These are phyloP conservation scores for Neolamprologus sp. DNA, from an alignment of 2,113 vertebrate genomes.

Conservation along the genomic window DNA sequence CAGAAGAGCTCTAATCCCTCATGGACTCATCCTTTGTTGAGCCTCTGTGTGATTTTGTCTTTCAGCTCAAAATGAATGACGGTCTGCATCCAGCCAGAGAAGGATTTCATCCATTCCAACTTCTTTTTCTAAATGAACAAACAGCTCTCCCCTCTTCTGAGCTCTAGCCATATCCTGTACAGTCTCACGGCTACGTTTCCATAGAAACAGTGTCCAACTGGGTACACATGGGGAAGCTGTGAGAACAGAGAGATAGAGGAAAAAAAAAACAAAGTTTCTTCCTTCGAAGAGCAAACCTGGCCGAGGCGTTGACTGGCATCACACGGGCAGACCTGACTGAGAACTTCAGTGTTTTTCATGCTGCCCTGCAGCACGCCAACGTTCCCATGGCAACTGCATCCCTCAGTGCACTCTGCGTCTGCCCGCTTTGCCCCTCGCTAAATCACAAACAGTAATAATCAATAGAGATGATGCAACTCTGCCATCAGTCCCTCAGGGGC, in stretches of 20 bases:
- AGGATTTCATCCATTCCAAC: conserved; percentile 39
- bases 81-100: conserved; percentile 9
- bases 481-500: neutral
- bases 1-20: conserved; percentile 2
- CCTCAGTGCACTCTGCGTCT: neutral
- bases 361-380: neutral
- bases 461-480: conserved; percentile 13
- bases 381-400: conserved; percentile 48
- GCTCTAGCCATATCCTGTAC: conserved; percentile 36
- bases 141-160: conserved; percentile 15
- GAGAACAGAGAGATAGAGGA: neutral
- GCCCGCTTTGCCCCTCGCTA: neutral
- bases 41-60: conserved; percentile 18
- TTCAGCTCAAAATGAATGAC: conserved; percentile 22
- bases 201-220: conserved; percentile 41
- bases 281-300: neutral
- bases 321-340: neutral
- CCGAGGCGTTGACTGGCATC: neutral
- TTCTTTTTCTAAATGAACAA: conserved; percentile 39
- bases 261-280: neutral
- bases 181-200: conserved; percentile 37
- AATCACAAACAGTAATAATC: conserved; percentile 29
- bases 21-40: neutral
- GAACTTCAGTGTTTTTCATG: neutral
- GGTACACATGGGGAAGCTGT: conserved; percentile 1